Evolutionary conservation across 1,140 invertebrate genomes (phyloP).

Genomic region (Drosophila serrata): DNA sequence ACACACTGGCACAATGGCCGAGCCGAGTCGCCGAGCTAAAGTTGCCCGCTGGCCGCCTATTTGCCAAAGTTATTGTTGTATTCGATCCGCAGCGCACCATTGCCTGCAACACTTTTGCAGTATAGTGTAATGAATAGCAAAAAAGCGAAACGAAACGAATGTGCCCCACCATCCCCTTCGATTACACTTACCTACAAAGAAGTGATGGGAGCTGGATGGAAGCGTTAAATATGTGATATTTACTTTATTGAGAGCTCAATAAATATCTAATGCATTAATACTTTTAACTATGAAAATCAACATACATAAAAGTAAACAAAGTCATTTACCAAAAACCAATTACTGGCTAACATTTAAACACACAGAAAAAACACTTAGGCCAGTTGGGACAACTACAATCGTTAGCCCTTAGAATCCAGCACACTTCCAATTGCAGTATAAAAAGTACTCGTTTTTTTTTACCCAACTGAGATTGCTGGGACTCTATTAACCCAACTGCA

Average conservation of each 20-base stretch:
- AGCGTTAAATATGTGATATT: too few species aligned
- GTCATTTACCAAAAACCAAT: conserved; percentile 4
- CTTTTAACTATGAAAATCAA: too few species aligned
- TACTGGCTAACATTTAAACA: not conserved
- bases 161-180: not conserved
- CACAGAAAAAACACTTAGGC: not conserved
- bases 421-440: not conserved
- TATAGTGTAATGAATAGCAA: not conserved
- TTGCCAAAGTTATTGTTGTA: conserved; percentile 76
- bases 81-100: conserved; percentile 37
- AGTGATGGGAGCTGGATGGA: not conserved
- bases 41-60: conserved; percentile 51
- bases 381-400: conserved; percentile 1
- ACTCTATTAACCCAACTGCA: conserved; percentile 15
- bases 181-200: not conserved
- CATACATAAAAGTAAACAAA: not conserved
- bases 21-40: conserved; percentile 21
- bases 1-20: conserved; percentile 55
- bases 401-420: not conserved
- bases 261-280: too few species aligned
- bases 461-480: not conserved
- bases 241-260: too few species aligned
- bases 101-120: conserved; percentile 6
- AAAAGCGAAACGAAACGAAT: not conserved
- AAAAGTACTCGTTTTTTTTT: not conserved